Evolutionary conservation across 2,113 vertebrate genomes (phyloP), one percentile per base, ranked within the genome.

Genomic region (Aviceda subcristata): DNA sequence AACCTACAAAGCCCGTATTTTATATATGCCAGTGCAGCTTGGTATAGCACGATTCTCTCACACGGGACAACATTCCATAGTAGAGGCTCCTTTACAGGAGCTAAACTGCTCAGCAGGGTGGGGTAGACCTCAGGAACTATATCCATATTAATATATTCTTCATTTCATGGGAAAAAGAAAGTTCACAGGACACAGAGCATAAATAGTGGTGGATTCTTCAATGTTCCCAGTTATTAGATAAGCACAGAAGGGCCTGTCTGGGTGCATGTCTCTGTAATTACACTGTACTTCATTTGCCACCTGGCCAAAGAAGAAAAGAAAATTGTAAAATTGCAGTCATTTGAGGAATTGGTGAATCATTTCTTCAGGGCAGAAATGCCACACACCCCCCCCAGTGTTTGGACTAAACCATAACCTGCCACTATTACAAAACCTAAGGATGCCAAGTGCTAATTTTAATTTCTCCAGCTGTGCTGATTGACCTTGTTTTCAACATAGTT

Each of bases 371-470:
- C 72, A 96, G 78, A 72, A 50, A 39, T 38, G 9, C 62, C 91
- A 45, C 46, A 50, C 51, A 16, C 16, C 4, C 24, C 4, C 24
- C 3, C 22, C 43, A 88, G 89, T 2, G 3, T 30, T 50, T 27
- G 45, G 18, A 7, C 78, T 62, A 10, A 57, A 15, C 55, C 1
- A 4, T 26, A 36, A 75, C 50, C 34, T 50, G 63, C 74, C 51
- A 26, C n/a, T 83, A 8, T 3, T 4, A 30, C 12, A 10, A 38
- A 84, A 19, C 10, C 4, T 6, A 8, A 48, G 41, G 48, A 24
- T 67, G 57, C 55, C 8, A n/a, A 36, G 48, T 27, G 22, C 1
- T 0, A 5, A 19, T 13, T 83, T 38, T 0, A 5, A 19, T 13
- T 83, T 38, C 62, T 74, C 75, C 79, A 45, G 72, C 30, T 27